These are phyloP conservation scores for Peromyscus eremicus DNA, from an alignment of 2,797 vertebrate genomes.

Conservation along the genomic window DNA sequence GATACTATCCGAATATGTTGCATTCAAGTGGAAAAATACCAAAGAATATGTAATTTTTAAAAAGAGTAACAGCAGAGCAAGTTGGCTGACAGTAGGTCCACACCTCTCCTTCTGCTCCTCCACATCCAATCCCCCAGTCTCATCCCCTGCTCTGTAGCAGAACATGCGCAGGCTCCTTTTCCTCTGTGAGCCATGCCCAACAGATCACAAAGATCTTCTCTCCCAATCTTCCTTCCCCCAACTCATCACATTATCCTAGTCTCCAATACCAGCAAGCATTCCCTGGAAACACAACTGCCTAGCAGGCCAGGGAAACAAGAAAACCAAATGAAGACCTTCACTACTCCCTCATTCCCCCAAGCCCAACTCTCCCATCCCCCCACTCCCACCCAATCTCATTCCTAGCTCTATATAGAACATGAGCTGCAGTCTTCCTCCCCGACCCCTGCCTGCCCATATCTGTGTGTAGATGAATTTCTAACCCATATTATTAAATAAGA, in stretches of 20 bases:
- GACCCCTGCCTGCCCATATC: too few species aligned
- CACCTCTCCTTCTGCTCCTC: not conserved
- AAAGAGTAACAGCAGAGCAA: not conserved
- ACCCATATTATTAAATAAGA: too few species aligned
- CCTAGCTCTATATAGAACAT: too few species aligned
- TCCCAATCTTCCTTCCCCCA: not conserved
- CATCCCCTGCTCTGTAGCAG: not conserved
- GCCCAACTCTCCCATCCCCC: too few species aligned
- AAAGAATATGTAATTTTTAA: not conserved
- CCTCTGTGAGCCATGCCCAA: not conserved
- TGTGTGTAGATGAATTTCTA: too few species aligned
- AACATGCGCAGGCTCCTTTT: not conserved
- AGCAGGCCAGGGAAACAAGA: not conserved
- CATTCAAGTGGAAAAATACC: not conserved
- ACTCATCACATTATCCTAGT: not conserved
- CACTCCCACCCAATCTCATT: too few species aligned
- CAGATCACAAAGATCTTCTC: not conserved
- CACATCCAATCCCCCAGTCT: not conserved
- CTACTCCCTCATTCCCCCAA: too few species aligned
- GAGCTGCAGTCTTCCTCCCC: too few species aligned
- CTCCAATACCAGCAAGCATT: not conserved
- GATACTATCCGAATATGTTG: not conserved
- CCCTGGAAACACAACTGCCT: not conserved
- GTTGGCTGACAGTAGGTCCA: not conserved
- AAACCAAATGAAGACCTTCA: too few species aligned